Evolutionary conservation across 2,888 invertebrate genomes (phyloP).

Genomic region (Rutpela maculata): DNA sequence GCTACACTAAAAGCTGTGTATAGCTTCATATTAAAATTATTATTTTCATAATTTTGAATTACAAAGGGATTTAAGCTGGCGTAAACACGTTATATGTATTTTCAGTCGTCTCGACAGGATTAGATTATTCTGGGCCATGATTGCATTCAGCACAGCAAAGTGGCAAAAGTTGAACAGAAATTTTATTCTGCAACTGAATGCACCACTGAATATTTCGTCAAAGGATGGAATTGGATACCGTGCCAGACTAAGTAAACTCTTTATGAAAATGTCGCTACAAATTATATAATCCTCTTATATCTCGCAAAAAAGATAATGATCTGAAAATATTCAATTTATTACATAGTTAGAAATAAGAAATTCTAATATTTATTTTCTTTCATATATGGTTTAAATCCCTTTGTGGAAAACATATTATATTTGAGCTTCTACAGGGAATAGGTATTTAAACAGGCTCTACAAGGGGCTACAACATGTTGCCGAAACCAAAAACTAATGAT

Average conservation of each 20-base stretch:
- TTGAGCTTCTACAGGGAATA: no score
- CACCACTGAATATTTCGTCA: background rate
- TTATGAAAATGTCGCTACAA: background rate
- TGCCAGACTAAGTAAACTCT: background rate
- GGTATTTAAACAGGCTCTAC: no score
- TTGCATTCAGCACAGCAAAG: conserved; percentile 1
- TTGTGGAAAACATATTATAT: no score
- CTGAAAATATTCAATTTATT: no score
- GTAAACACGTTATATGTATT: conserved; percentile 9
- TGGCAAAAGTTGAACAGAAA: background rate
- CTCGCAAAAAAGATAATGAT: no score
- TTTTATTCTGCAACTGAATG: background rate
- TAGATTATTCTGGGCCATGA: conserved; percentile 13
- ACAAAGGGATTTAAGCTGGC: background rate
- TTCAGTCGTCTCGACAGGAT: conserved; percentile 10
- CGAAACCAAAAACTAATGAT: no score
- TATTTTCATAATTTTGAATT: background rate
- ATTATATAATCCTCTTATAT: background rate
- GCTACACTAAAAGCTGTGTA: background rate
- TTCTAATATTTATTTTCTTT: no score
- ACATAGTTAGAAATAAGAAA: no score
- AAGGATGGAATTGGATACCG: background rate
- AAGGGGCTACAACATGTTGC: no score
- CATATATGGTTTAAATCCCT: no score
- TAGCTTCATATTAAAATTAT: background rate